phyloP scores from a whole-genome alignment of 92 coral and sea anemone genomes.

The Pocillopora meandrina region DNA sequence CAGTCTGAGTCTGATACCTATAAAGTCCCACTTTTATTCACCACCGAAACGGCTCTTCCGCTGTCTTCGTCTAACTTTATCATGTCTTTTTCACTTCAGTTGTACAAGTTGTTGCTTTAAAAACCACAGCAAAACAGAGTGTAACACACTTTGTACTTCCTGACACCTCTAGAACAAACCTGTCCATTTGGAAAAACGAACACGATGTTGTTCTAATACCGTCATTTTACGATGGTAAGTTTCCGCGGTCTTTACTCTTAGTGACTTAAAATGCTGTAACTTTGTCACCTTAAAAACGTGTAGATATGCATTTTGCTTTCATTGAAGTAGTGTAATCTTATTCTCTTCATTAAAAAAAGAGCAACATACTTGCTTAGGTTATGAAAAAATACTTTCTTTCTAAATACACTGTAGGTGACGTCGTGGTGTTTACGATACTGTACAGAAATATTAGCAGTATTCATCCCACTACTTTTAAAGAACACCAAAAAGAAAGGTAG shows the following conservation, averaged over 20 bases:
- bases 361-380: too few relatives aligned
- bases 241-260: neutral
- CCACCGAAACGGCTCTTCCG: too few relatives aligned
- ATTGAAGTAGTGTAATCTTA: neutral
- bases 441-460: conserved; percentile 5
- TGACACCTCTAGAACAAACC: conserved; percentile 7
- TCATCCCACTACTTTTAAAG: neutral
- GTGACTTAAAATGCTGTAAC: neutral
- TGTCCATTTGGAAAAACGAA: neutral
- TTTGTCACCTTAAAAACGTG: neutral
- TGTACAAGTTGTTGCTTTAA: conserved; percentile 1
- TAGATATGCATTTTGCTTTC: neutral
- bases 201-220: conserved; percentile 10
- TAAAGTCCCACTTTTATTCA: too few relatives aligned
- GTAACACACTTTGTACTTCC: neutral
- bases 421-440: neutral
- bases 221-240: conserved; percentile 4
- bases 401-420: neutral
- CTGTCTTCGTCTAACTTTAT: neutral
- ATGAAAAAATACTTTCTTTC: neutral
- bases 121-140: neutral
- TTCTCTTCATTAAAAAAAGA: neutral
- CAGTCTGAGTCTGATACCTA: too few relatives aligned
- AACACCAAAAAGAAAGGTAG: neutral
- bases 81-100: neutral